phyloP scores from a whole-genome alignment of 2,888 invertebrate genomes.

The Luperina nickerlii region DNA sequence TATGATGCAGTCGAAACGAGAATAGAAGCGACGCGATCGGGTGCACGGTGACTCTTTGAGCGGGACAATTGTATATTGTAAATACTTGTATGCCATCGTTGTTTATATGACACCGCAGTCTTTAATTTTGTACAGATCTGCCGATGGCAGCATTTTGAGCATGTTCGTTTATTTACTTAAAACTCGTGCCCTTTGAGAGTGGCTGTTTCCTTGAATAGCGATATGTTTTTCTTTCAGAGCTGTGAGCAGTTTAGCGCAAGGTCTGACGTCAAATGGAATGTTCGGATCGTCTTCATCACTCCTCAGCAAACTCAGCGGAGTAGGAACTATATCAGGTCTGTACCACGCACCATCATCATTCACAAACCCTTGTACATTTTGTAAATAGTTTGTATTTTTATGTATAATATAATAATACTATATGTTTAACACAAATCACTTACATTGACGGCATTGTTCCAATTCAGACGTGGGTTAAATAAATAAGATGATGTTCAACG shows the following conservation, averaged over 20 bases:
- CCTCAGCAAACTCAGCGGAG: conserved; percentile 89
- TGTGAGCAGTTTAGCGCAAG: conserved; percentile 89
- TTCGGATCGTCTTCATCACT: conserved; percentile 94
- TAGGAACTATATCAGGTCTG: conserved; percentile 89
- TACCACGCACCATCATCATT: conserved; percentile 62
- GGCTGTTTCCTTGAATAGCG: conserved; percentile 73
- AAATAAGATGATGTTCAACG: neutral
- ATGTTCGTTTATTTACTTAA: conserved; percentile 73
- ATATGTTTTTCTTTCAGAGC: conserved; percentile 85
- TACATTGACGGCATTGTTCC: neutral
- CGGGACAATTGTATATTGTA: conserved; percentile 77
- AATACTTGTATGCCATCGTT: conserved; percentile 77
- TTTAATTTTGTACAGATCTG: conserved; percentile 77
- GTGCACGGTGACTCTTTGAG: conserved; percentile 49
- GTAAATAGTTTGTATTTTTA: conserved; percentile 58
- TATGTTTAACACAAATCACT: conserved; percentile 41
- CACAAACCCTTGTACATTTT: conserved; percentile 52
- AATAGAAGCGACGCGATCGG: conserved; percentile 54
- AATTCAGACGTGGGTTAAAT: conserved; percentile 4
- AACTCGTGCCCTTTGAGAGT: conserved; percentile 48
- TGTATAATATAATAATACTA: conserved; percentile 55
- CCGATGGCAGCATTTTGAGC: conserved; percentile 72
- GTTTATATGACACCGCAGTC: conserved; percentile 72
- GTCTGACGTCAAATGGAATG: conserved; percentile 93
- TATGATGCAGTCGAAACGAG: conserved; percentile 44